Percentiles rank a stretch among this genome's conserved stretches.
phyloP scores from a whole-genome alignment of 2,797 vertebrate genomes.

The Xiphophorus birchmanni region DNA sequence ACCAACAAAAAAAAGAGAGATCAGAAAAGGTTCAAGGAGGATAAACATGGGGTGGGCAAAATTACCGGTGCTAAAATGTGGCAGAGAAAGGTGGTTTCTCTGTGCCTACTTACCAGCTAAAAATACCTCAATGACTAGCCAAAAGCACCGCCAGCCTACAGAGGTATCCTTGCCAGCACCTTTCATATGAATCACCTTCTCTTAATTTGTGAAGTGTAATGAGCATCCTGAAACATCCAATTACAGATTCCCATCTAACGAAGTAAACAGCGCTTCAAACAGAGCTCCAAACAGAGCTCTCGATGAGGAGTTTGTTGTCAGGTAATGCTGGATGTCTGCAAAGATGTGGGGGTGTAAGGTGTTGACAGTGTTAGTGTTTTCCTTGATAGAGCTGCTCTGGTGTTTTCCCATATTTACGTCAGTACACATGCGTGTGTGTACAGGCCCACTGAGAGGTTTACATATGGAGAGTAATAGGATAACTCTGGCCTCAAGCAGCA shows the following conservation, averaged over 20 bases:
- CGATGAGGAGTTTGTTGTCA: conserved; percentile 63
- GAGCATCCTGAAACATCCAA: conserved; percentile 65
- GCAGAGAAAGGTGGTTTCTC: conserved; percentile 70
- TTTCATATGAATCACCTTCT: conserved; percentile 61
- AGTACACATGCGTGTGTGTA: conserved; percentile 71
- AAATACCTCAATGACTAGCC: conserved; percentile 65
- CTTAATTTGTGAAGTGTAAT: conserved; percentile 65
- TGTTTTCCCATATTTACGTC: conserved; percentile 73
- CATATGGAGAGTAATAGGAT: conserved; percentile 72
- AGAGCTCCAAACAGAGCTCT: conserved; percentile 60
- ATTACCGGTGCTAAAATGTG: conserved; percentile 74
- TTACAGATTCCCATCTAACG: conserved; percentile 71
- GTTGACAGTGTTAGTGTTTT: conserved; percentile 68
- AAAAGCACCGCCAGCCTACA: conserved; percentile 48
- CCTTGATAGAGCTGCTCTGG: conserved; percentile 44
- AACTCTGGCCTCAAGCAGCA: conserved; percentile 60
- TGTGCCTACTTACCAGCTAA: conserved; percentile 68
- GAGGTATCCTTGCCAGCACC: conserved; percentile 52
- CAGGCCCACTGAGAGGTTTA: conserved; percentile 71
- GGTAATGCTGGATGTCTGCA: conserved; percentile 60
- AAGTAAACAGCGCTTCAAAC: conserved; percentile 71
- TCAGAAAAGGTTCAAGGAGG: conserved; percentile 36
- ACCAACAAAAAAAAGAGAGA: conserved; percentile 35
- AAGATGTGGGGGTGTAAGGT: conserved; percentile 61
- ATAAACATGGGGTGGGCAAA: conserved; percentile 75